These are phyloP conservation scores for Poecilia latipinna DNA, from an alignment of 2,113 vertebrate species.

Conservation along the genomic window DNA sequence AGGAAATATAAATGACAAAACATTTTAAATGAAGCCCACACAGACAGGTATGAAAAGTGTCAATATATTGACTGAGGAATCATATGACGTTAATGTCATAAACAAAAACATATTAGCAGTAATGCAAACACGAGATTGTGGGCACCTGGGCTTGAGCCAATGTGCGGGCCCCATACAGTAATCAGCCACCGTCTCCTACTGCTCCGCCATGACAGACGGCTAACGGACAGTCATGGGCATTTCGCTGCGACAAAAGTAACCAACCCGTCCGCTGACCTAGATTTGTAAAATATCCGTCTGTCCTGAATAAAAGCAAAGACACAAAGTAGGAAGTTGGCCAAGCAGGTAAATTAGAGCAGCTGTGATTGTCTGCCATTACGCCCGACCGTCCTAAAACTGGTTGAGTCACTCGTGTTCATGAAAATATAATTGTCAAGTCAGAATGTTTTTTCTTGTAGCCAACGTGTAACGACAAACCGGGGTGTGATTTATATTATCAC, in stretches of 20 bases:
- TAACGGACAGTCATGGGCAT: constrained; percentile 9
- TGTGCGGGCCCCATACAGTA: too few species aligned
- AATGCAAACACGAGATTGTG: too few species aligned
- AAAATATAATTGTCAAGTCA: neutral
- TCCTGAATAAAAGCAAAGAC: constrained; percentile 13
- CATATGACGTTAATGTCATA: too few species aligned
- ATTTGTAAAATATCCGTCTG: constrained; percentile 12
- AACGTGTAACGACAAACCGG: constrained; percentile 1
- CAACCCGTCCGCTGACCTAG: neutral
- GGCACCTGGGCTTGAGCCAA: too few species aligned
- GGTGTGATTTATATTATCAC: constrained; percentile 18
- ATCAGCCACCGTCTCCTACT: too few species aligned
- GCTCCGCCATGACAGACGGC: too few species aligned
- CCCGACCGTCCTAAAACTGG: neutral
- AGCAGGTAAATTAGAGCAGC: constrained; percentile 33
- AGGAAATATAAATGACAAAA: too few species aligned
- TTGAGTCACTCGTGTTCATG: neutral
- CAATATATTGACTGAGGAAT: too few species aligned
- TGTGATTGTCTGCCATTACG: constrained; percentile 5
- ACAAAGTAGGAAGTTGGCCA: neutral
- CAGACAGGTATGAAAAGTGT: too few species aligned
- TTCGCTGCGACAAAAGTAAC: constrained; percentile 16
- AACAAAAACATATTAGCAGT: too few species aligned
- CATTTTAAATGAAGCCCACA: too few species aligned
- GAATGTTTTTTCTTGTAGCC: constrained; percentile 3